phyloP scores from a whole-genome alignment of 2,797 vertebrate species.

The Euthynnus affinis region DNA sequence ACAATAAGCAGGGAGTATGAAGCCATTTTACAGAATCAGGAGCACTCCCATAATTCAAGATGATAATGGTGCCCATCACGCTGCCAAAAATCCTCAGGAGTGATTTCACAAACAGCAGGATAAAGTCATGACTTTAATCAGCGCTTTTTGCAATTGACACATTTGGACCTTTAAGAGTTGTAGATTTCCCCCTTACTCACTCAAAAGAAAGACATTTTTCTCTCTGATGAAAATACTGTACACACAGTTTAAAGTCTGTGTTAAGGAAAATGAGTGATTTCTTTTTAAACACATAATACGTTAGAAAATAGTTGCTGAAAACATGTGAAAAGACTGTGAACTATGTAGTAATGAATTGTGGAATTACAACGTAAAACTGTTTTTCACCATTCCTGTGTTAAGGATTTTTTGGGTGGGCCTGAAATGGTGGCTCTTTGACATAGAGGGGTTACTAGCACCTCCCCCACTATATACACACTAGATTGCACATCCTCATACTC shows the following conservation, averaged over 20 bases:
- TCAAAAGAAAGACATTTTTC: not conserved
- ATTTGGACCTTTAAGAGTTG: constrained; percentile 14
- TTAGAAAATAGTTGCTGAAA: too few relatives aligned
- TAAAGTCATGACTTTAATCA: constrained; percentile 52
- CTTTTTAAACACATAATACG: too few relatives aligned
- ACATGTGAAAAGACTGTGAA: too few relatives aligned
- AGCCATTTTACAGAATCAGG: constrained; percentile 51
- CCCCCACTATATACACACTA: too few relatives aligned
- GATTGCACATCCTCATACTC: too few relatives aligned
- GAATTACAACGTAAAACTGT: too few relatives aligned
- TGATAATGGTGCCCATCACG: constrained; percentile 45
- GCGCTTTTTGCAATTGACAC: constrained; percentile 8
- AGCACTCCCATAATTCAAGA: constrained; percentile 56
- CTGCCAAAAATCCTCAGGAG: constrained; percentile 35
- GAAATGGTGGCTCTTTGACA: too few relatives aligned
- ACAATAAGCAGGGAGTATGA: constrained; percentile 48
- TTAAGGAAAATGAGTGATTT: too few relatives aligned
- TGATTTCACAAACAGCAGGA: constrained; percentile 40
- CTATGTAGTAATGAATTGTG: too few relatives aligned
- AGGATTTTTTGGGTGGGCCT: too few relatives aligned
- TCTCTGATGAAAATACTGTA: constrained; percentile 11
- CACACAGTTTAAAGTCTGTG: constrained; percentile 4
- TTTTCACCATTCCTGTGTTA: too few relatives aligned
- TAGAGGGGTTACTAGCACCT: too few relatives aligned
- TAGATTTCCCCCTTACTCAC: constrained; percentile 11